These are phyloP conservation scores for Pachyramphus minor DNA, from an alignment of 2,113 vertebrate genomes.

Conservation along the genomic window DNA sequence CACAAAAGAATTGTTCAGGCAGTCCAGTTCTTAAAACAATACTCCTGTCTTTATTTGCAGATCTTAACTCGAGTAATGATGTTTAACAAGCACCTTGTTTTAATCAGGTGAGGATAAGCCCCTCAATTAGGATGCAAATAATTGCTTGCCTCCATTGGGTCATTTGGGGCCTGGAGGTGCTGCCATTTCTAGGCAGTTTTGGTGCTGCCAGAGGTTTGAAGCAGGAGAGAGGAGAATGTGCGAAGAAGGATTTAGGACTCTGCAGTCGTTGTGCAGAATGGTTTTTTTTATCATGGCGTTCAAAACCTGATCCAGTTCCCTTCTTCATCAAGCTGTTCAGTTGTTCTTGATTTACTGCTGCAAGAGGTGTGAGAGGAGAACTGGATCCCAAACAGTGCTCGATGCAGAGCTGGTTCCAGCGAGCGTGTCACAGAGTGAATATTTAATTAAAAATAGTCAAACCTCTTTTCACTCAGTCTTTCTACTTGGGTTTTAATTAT, in stretches of 20 bases:
- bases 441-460: not conserved
- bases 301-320: not conserved
- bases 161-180: slow-evolving; percentile 6
- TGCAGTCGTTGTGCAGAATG: not conserved
- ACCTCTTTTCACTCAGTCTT: not conserved
- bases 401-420: not conserved
- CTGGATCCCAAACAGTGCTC: not conserved
- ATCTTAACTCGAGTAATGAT: slow-evolving; percentile 72
- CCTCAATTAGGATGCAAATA: slow-evolving; percentile 61
- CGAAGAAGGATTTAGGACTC: not conserved
- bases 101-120: slow-evolving; percentile 65
- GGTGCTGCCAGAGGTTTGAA: not conserved
- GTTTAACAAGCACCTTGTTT: slow-evolving; percentile 70
- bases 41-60: slow-evolving; percentile 63
- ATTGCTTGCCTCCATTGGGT: not conserved
- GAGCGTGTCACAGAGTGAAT: not conserved
- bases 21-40: slow-evolving; percentile 60
- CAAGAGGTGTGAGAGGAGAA: not conserved
- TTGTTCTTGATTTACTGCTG: not conserved
- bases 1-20: slow-evolving; percentile 35
- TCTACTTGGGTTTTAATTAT: not conserved
- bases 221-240: not conserved
- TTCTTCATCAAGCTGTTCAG: not conserved
- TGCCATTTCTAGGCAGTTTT: not conserved
- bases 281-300: not conserved